Evolutionary conservation across 53 echinoderm and acorn worm genomes (phyloP).

Genomic region (Pentamera pediparva): DNA sequence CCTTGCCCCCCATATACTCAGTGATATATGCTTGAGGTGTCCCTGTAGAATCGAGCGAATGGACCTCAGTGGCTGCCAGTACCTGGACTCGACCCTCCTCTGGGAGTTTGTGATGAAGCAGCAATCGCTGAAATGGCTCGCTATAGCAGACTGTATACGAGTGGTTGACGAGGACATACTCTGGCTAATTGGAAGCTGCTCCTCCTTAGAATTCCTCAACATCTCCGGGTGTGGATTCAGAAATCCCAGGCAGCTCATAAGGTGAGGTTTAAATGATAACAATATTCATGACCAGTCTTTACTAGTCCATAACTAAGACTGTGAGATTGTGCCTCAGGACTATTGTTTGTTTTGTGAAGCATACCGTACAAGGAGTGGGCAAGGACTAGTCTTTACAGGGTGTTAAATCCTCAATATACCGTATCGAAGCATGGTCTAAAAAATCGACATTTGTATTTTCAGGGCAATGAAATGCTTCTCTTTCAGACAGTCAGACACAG

Average conservation of each 20-base stretch:
- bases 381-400: background rate
- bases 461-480: no score
- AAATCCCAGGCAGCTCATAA: background rate
- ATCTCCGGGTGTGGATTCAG: conserved; percentile 69
- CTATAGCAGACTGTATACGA: conserved; percentile 54
- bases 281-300: no score
- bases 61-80: background rate
- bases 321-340: no score
- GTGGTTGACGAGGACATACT: conserved; percentile 55
- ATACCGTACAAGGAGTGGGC: no score
- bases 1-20: conserved; percentile 8
- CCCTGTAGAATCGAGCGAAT: background rate
- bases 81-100: background rate
- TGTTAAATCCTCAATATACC: no score
- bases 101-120: conserved; percentile 8
- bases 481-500: no score
- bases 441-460: no score
- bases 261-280: no score
- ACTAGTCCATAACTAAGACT: no score
- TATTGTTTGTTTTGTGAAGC: no score
- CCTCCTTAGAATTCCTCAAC: conserved; percentile 60
- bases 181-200: conserved; percentile 54
- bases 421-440: no score
- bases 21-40: conserved; percentile 1
- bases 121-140: background rate